These are phyloP conservation scores for Tiliacea aurago DNA, from an alignment of 2,888 invertebrate genomes.

Conservation along the genomic window DNA sequence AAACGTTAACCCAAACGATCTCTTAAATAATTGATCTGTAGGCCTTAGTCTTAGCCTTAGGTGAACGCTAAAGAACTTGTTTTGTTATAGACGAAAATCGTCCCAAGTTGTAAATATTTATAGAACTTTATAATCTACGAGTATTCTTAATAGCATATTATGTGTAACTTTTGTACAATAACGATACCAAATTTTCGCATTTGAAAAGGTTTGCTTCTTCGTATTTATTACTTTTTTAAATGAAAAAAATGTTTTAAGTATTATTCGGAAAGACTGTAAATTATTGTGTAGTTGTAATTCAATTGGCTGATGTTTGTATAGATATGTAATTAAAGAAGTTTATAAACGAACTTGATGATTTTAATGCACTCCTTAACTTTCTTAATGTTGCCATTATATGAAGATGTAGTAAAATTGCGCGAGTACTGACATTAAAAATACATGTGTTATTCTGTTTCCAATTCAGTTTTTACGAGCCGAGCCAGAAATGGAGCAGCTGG, in stretches of 20 bases:
- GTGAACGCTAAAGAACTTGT: conserved; percentile 79
- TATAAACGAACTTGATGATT: conserved; percentile 79
- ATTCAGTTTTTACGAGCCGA: conserved; percentile 84
- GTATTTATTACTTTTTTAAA: conserved; percentile 86
- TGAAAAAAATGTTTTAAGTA: conserved; percentile 84
- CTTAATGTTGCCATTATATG: conserved; percentile 58
- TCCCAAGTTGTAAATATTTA: conserved; percentile 84
- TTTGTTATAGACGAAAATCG: conserved; percentile 82
- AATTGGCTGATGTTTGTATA: conserved; percentile 89
- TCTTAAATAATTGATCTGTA: conserved; percentile 80
- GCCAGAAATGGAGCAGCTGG: conserved; percentile 83
- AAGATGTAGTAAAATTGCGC: conserved; percentile 70
- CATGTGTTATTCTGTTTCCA: conserved; percentile 83
- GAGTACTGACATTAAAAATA: conserved; percentile 75
- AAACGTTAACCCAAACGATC: conserved; percentile 78
- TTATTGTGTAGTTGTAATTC: conserved; percentile 88
- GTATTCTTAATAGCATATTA: conserved; percentile 73
- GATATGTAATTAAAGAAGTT: conserved; percentile 88
- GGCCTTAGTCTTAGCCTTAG: conserved; percentile 82
- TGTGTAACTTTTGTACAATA: conserved; percentile 89
- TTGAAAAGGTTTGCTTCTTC: conserved; percentile 87
- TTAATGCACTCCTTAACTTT: conserved; percentile 50
- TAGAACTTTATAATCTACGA: conserved; percentile 78
- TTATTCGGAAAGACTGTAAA: conserved; percentile 90
- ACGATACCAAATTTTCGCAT: conserved; percentile 90